Evolutionary conservation across 1,140 invertebrate genomes (phyloP).

Genomic region (Xylocopa sonorina): DNA sequence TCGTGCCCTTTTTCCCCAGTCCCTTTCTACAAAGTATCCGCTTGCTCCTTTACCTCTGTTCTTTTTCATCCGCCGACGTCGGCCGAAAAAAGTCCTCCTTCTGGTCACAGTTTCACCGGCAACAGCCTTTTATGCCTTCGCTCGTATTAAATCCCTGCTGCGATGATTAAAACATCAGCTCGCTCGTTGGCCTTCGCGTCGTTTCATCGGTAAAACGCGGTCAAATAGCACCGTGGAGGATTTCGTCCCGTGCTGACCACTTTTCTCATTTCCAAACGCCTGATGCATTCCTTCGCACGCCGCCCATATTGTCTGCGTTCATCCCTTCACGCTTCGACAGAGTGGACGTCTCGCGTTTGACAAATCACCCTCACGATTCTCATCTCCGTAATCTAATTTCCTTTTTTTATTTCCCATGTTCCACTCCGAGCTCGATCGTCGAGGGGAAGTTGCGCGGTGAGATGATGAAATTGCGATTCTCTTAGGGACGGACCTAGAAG

Average conservation of each 20-base stretch:
- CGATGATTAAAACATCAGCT: slow-evolving; percentile 40
- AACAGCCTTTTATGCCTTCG: slow-evolving; percentile 5
- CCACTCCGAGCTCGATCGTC: background rate
- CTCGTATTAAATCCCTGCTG: slow-evolving; percentile 7
- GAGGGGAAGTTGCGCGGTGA: background rate
- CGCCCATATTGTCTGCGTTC: background rate
- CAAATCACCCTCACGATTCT: background rate
- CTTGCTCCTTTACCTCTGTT: background rate
- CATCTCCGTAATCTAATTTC: background rate
- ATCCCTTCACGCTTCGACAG: background rate
- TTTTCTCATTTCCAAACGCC: slow-evolving; percentile 26
- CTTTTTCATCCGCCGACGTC: background rate
- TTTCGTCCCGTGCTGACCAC: slow-evolving; percentile 4
- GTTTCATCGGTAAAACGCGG: background rate
- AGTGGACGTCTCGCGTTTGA: too few relatives aligned
- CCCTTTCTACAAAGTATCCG: background rate
- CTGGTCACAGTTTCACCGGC: background rate
- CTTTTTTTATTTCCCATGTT: background rate
- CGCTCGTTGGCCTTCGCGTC: background rate
- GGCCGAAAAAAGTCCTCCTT: background rate
- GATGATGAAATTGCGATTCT: background rate
- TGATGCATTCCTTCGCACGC: background rate
- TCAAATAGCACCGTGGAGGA: slow-evolving; percentile 1
- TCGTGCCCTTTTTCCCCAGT: background rate
- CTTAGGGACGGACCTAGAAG: background rate